phyloP scores from a whole-genome alignment of 1,140 invertebrate species.

The Goniozus legneri region DNA sequence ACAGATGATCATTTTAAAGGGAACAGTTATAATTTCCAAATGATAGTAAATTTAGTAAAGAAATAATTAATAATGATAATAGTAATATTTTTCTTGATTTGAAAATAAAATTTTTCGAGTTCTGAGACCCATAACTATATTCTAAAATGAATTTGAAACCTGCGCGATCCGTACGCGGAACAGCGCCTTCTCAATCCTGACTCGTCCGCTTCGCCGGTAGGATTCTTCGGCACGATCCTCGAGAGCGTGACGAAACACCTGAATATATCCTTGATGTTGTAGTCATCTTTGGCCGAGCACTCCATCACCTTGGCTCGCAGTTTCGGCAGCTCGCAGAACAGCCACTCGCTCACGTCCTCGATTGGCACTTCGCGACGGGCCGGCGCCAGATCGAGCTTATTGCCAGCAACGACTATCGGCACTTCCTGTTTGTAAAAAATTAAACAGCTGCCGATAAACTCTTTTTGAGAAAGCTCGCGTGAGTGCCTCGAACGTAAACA shows the following conservation, averaged over 20 bases:
- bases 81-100: too few species aligned
- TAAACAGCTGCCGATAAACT: too few species aligned
- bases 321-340: slow-evolving; percentile 72
- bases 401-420: slow-evolving; percentile 82
- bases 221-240: slow-evolving; percentile 60
- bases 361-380: slow-evolving; percentile 65
- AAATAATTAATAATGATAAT: not conserved
- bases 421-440: slow-evolving; percentile 71
- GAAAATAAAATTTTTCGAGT: not conserved
- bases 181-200: slow-evolving; percentile 68
- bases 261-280: slow-evolving; percentile 74
- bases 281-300: slow-evolving; percentile 78
- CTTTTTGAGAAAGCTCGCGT: too few species aligned
- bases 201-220: slow-evolving; percentile 58
- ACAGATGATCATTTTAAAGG: too few species aligned
- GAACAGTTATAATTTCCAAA: too few species aligned
- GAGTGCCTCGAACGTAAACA: too few species aligned
- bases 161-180: slow-evolving; percentile 64
- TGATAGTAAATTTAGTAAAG: too few species aligned
- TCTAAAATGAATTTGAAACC: slow-evolving; percentile 27
- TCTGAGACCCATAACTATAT: slow-evolving; percentile 4
- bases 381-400: slow-evolving; percentile 73
- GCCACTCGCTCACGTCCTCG: slow-evolving; percentile 78
- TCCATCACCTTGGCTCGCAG: slow-evolving; percentile 74
- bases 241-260: slow-evolving; percentile 68